Base-by-base conservation (phyloP, 2,888 invertebrate genomes). In the Willowsia nigromaculata region DNA sequence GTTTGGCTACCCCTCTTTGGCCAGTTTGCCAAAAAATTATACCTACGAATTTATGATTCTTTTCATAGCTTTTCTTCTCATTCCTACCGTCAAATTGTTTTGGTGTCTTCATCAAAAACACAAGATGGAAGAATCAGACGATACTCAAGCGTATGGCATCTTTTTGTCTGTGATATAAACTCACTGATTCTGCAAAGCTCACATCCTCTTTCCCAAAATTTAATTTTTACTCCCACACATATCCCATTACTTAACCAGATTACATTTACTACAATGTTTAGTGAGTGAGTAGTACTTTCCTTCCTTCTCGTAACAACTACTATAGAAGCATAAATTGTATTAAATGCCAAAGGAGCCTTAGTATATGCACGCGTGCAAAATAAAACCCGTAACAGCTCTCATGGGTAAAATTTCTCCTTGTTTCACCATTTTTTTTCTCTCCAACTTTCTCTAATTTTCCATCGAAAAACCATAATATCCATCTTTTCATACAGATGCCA, bases 351-450 rank as follows among this genome's bases (percentile, higher is more conserved):
- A n/a, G n/a, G n/a, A n/a, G n/a, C n/a, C n/a, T n/a, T n/a, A n/a
- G n/a, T n/a, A n/a, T n/a, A n/a, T n/a, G n/a, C n/a, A n/a, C n/a
- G n/a, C n/a, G n/a, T n/a, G n/a, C n/a, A n/a, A n/a, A n/a, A 37
- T 53, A 53, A 53, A n/a, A 18, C 30, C 30, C 62, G 15, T 71
- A 71, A 71, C 71, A 43, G 71, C 71, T 71, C 71, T 71, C 71
- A 11, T 22, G 71, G 25, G 71, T 40, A 18, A 71, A 71, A 71
- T 71, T 71, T 71, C 71, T 43, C 25, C 43, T 40, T 18, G 22
- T 71, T 40, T 71, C 25, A 6, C 37, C 18, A 4, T 30, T 13
- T 65, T 68, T 37, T 68, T 22, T 68, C 40, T 68, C 68, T 68
- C 68, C 13, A 7, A 13, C 25, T 68, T 40, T 25, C 68, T 68